Evolutionary conservation across 2,888 invertebrate genomes (phyloP), one percentile per base, ranked within the genome.

Genomic region (Oasisia sp.): DNA sequence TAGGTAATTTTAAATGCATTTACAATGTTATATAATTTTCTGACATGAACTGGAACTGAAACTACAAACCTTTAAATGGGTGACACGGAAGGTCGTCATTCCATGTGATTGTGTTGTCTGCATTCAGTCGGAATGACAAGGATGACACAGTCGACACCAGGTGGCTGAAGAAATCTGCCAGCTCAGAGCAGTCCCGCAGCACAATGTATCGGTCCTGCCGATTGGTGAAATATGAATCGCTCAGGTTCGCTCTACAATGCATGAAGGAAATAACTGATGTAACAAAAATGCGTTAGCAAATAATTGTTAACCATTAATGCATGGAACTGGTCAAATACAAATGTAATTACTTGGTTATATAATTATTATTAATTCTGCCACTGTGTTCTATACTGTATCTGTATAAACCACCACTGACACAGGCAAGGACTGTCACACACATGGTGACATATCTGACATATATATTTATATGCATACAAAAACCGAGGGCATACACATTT

Each of bases 211-310:
- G 97, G 96, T 99, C 99, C 96, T 99, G 99, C 90, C 99, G 97
- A 96, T 99, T 98, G 19, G 98, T 98, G 96, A 99, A 99, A 96
- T 99, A 99, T 95, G 99, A 98, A 96, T 98, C 98, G 93, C 99
- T 99, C 95, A 99, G 97, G 97, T 99, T 99, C 4, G 99, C 99
- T 32, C 98, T 98, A 74, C 74, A 74, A 74, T 19, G 74, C 74
- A 74, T 74, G 5, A 19, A 19, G 27, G 27, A 74, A 74, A 74
- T 19, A 74, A 74, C 14, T 74, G 27, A 74, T 27, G 74, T 27
- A 7, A 27, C 27, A 74, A 74, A 74, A 74, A 27, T 19, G 27
- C 27, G 2, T 74, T 19, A 74, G 3, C 0, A 74, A 74, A 19
- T 19, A 56, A 56, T 14, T 56, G 12, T 56, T 56, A 56, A 56